A percentile compares a stretch with the other conserved stretches of the same genome.
Evolutionary conservation across 2,888 invertebrate species (phyloP).

Genomic region (Glomeris marginata): DNA sequence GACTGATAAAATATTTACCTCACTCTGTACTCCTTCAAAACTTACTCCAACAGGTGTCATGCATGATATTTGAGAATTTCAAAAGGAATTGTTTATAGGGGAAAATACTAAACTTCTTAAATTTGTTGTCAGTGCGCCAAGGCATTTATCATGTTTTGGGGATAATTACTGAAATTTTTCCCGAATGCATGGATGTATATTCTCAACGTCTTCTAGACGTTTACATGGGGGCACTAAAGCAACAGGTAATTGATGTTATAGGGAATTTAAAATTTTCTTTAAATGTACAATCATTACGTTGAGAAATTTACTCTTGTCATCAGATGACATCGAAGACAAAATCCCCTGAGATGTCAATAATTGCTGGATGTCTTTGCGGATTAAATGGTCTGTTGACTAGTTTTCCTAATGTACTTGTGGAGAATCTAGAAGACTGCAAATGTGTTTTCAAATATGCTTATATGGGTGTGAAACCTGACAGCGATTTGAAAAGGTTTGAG

Average conservation of each 20-base stretch:
- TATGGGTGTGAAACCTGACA: no score
- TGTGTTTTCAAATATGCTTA: not conserved
- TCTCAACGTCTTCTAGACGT: not conserved
- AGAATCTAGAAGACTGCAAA: not conserved
- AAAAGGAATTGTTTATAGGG: no score
- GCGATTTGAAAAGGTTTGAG: no score
- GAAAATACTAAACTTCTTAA: no score
- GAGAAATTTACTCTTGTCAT: no score
- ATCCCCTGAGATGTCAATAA: not conserved
- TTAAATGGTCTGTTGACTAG: not conserved
- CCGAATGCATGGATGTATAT: not conserved
- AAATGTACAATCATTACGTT: no score
- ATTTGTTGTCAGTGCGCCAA: no score
- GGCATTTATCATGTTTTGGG: not conserved
- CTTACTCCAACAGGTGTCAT: no score
- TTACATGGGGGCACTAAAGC: not conserved
- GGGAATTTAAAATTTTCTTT: not conserved
- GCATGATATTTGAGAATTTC: no score
- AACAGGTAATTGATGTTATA: not conserved
- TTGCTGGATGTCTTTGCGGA: slow-evolving; percentile 1
- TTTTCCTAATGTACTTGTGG: not conserved
- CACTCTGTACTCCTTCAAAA: not conserved
- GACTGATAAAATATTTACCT: not conserved
- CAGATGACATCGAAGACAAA: slow-evolving; percentile 2
- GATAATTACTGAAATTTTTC: not conserved